phyloP scores from a whole-genome alignment of 2,797 vertebrate genomes.

The Lagodon rhomboides region DNA sequence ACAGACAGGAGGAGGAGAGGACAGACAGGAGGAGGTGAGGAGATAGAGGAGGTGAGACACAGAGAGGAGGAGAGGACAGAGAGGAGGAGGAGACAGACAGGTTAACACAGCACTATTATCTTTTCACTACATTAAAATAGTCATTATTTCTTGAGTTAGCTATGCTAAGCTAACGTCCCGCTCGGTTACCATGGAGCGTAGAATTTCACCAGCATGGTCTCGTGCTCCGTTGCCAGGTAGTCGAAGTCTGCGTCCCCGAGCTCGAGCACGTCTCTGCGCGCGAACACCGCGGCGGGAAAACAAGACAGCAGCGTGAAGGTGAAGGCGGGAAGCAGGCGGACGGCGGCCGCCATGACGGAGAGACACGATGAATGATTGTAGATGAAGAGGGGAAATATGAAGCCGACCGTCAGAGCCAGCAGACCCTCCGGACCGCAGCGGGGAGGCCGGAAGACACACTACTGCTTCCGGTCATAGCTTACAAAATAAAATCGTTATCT shows the following conservation, averaged over 20 bases:
- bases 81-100: not conserved
- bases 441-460: rapidly evolving
- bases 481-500: conserved; percentile 18
- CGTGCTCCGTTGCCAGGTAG: conserved; percentile 82
- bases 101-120: not conserved
- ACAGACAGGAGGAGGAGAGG: not conserved
- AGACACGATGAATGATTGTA: not conserved
- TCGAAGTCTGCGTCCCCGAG: conserved; percentile 85
- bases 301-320: conserved; percentile 18
- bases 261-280: conserved; percentile 80
- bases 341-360: conserved; percentile 42
- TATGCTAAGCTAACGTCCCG: not conserved
- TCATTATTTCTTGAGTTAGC: not conserved
- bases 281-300: conserved; percentile 29
- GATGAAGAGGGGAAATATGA: not conserved
- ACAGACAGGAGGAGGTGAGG: not conserved
- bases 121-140: not conserved
- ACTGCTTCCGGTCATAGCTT: conserved; percentile 6
- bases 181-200: conserved; percentile 86
- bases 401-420: not conserved
- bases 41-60: not conserved
- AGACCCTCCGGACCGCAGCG: not conserved
- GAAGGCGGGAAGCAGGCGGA: conserved; percentile 31
- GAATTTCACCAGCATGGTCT: conserved; percentile 87
- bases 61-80: not conserved